Evolutionary conservation across 2,113 vertebrate genomes (phyloP), one percentile per base, ranked within the genome.

Genomic region (Microtus pennsylvanicus): DNA sequence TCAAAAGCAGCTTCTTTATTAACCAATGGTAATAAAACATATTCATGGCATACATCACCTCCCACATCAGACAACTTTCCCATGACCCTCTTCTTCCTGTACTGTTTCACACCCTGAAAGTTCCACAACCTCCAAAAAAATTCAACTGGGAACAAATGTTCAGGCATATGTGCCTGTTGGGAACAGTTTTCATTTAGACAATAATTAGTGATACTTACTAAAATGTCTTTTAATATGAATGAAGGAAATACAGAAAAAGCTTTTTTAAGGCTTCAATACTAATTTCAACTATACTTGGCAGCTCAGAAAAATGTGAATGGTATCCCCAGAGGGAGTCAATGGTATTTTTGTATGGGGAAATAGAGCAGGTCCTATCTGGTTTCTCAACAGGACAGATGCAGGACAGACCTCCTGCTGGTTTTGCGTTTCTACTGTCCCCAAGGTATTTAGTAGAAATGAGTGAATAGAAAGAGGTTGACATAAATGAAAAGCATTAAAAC

Each of bases 281-380:
- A 45, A 26, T 19, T 55, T 38, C 55, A 76, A 50, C 21, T 67
- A 10, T 65, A 69, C 11, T 86, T 87, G 22, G 6, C 85, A 90
- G 30, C 1, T 69, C 83, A 87, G 63, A 77, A 45, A 9, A 55
- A 4, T 2, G 61, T 38, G n/a, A 22, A 28, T 30, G 4, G 14
- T 45, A 3, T 45, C 4, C 1, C 42, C 14, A 30, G 13, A 65
- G 38, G 16, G 24, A 16, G 45, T 75, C 28, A n/a, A 12, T 9
- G 2, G 16, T 58, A 16, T 35, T 22, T 55, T 24, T 61, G 7
- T 11, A 1, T 72, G 50, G 19, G 26, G 21, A 9, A 13, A 22
- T 28, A 76, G 7, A 3, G 13, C 0, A 0, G 26, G 24, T 22
- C 1, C 4, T 5, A n/a, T 13, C 28, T 52, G 24, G 6, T 33